phyloP scores from a whole-genome alignment of 2,888 invertebrate species.

The Eudasyphora cyanicolor region DNA sequence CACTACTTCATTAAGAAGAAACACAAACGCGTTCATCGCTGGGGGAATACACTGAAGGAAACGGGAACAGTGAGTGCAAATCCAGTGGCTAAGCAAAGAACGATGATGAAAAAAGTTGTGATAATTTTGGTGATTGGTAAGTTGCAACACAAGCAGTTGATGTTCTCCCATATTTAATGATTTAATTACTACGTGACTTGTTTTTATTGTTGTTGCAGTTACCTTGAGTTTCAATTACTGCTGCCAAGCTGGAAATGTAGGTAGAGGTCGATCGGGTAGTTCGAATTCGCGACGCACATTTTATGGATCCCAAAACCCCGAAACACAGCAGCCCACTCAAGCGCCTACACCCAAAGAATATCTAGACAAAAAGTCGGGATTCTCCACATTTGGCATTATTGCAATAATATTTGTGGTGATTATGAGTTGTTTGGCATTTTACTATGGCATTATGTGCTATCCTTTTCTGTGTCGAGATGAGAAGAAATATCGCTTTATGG shows the following conservation, averaged over 20 bases:
- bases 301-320: constrained; percentile 59
- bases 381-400: constrained; percentile 85
- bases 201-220: constrained; percentile 42
- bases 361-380: constrained; percentile 75
- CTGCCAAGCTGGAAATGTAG: constrained; percentile 60
- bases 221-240: constrained; percentile 59
- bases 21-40: neutral
- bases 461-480: constrained; percentile 82
- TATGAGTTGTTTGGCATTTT: constrained; percentile 80
- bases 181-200: neutral
- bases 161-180: neutral
- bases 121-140: constrained; percentile 51
- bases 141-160: neutral
- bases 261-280: constrained; percentile 62
- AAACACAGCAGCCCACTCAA: constrained; percentile 52
- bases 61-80: neutral
- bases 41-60: no score
- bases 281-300: constrained; percentile 66
- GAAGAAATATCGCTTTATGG: constrained; percentile 79
- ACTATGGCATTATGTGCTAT: constrained; percentile 85
- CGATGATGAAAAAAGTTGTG: constrained; percentile 51
- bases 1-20: neutral
- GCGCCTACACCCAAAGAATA: constrained; percentile 76
- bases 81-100: constrained; percentile 10
- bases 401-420: constrained; percentile 78